A percentile compares a stretch with the other conserved stretches of the same genome.
Evolutionary conservation across 2,113 vertebrate genomes (phyloP).

Genomic region (Erythrocercus mccallii): DNA sequence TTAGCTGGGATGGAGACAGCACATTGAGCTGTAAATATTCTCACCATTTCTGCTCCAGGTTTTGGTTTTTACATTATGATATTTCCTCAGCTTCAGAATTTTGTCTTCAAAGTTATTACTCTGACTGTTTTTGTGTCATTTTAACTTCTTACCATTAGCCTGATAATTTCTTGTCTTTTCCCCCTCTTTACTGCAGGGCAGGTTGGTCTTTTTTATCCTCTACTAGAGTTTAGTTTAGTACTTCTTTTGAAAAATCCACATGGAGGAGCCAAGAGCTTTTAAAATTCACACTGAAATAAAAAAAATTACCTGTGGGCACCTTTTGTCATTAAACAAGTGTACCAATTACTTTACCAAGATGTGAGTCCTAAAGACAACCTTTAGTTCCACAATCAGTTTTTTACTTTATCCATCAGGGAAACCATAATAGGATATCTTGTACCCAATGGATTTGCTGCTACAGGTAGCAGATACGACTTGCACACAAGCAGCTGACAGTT

Average conservation of each 20-base stretch:
- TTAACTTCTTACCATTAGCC: neutral
- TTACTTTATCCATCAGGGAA: neutral
- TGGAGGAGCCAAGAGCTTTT: neutral
- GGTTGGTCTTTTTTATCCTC: neutral
- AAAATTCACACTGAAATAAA: neutral
- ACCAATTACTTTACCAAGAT: neutral
- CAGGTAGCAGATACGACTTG: neutral
- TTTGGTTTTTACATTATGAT: neutral
- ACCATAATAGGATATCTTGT: neutral
- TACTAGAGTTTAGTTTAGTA: neutral
- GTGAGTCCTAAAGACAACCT: neutral
- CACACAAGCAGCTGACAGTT: neutral
- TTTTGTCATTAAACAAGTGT: conserved; percentile 17
- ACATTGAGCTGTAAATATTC: conserved; percentile 27
- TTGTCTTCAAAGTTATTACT: conserved; percentile 22
- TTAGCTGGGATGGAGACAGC: conserved; percentile 23
- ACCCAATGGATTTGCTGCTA: neutral
- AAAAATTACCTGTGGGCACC: conserved; percentile 1
- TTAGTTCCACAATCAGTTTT: conserved; percentile 17
- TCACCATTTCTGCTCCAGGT: neutral
- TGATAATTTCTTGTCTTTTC: neutral
- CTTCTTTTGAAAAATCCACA: neutral
- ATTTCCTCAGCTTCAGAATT: conserved; percentile 15
- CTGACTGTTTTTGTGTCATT: neutral
- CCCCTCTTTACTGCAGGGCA: neutral